Evolutionary conservation across 2,888 invertebrate genomes (phyloP).

Genomic region (Hofmannophila pseudospretella): DNA sequence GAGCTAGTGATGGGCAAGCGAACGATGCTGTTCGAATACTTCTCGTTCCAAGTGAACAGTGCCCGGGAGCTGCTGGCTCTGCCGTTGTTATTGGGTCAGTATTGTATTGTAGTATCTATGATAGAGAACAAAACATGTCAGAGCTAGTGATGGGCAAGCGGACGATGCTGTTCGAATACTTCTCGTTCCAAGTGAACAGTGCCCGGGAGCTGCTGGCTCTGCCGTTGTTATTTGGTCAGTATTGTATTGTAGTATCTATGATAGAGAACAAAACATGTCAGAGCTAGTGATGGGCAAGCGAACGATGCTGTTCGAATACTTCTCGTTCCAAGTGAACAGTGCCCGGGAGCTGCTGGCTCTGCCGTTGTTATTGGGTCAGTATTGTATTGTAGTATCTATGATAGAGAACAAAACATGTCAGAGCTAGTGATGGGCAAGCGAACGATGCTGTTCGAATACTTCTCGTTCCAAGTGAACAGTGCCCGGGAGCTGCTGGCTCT

Average conservation of each 20-base stretch:
- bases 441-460: constrained; percentile 93
- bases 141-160: constrained; percentile 83
- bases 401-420: constrained; percentile 79
- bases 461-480: constrained; percentile 87
- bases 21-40: constrained; percentile 93
- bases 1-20: constrained; percentile 83
- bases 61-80: constrained; percentile 84
- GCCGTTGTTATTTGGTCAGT: constrained; percentile 88
- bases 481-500: constrained; percentile 84
- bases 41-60: constrained; percentile 87
- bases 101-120: too few species aligned
- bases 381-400: too few species aligned
- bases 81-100: constrained; percentile 88
- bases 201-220: constrained; percentile 84
- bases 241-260: too few species aligned
- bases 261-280: constrained; percentile 79
- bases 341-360: constrained; percentile 84
- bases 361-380: constrained; percentile 88
- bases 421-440: constrained; percentile 83
- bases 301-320: constrained; percentile 93
- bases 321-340: constrained; percentile 87
- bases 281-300: constrained; percentile 83
- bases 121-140: constrained; percentile 79
- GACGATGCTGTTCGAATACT: constrained; percentile 93
- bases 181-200: constrained; percentile 87